These are phyloP conservation scores for Ctenosaura bakeri DNA, from an alignment of 2,797 vertebrate genomes.

Conservation along the genomic window DNA sequence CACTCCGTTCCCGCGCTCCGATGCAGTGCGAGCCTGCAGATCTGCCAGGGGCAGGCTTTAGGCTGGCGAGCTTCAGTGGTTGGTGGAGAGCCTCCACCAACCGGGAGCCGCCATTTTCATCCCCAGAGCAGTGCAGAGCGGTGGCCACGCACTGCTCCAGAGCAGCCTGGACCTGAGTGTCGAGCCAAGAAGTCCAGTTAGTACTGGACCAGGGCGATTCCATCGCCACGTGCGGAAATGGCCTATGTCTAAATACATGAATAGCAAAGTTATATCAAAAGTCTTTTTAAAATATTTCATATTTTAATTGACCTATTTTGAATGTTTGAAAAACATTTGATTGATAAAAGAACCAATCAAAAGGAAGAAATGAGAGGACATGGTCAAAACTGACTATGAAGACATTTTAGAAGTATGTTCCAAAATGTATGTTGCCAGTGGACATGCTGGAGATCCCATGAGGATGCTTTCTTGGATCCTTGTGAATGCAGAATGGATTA, in stretches of 20 bases:
- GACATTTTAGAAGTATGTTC: background rate
- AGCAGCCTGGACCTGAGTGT: too few species aligned
- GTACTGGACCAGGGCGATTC: too few species aligned
- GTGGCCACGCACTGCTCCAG: too few species aligned
- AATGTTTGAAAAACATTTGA: background rate
- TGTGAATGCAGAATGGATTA: background rate
- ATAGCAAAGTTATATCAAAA: slow-evolving; percentile 1
- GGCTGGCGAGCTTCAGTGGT: too few species aligned
- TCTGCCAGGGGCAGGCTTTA: too few species aligned
- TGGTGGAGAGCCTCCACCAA: too few species aligned
- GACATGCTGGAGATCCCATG: background rate
- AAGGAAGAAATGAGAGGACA: background rate
- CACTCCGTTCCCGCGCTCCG: too few species aligned
- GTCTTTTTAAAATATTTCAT: background rate
- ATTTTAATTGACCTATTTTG: background rate
- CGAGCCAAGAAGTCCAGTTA: too few species aligned
- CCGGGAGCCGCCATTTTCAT: too few species aligned
- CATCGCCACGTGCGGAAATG: too few species aligned
- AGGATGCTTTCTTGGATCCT: background rate
- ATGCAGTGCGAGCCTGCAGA: too few species aligned
- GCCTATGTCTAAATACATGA: background rate
- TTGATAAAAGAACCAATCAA: background rate
- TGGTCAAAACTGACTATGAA: background rate
- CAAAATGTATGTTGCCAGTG: slow-evolving; percentile 12
- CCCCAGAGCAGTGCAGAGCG: too few species aligned